Base-by-base conservation (phyloP, 2,113 vertebrate species). In the Erinaceus europaeus region DNA sequence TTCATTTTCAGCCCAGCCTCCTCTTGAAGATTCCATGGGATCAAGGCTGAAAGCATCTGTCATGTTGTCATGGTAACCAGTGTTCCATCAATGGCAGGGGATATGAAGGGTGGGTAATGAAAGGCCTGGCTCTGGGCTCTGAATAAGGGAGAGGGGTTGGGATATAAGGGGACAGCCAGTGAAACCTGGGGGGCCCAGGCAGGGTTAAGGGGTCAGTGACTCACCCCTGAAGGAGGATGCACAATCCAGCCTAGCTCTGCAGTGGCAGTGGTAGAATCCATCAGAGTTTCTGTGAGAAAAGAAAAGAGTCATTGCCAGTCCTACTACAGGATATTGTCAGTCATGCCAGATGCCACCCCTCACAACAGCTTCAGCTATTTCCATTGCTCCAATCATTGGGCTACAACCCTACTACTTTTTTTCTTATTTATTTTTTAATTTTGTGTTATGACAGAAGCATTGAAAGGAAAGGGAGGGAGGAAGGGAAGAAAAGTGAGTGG, bases 241-340 rank as follows among this genome's bases (percentile, higher is more conserved):
- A 98, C 98, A 0, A 96, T 99, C 99, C 99, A 99, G 88, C 99
- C 99, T 83, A 99, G 97, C 95, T 99, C 99, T 32, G 99, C 98
- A 0, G 99, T 99, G 0, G 99, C 99, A 0, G 98, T 99, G 1
- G 98, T 99, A 55, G 99, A 99, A 90, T 99, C 99, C 99, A 99
- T 99, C 95, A 99, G 95, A 0, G 98, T 98, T 96, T 99, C 99
- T 99, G 97, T 52, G 94, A 95, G 88, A 65, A 89, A 83, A 95
- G 87, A 86, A 59, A 17, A 90, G 80, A 75, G 86, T 94, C n/a
- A 95, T 7, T 2, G 9, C 55, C 23, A 17, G 2, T 50, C 57
- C 12, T 20, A 34, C 46, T 53, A 14, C 50, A 1, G 13, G 34
- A 32, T 0, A 8, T 40, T 48, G 20, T 69, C 79, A 62, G 6